Evolutionary conservation across 2,888 invertebrate genomes (phyloP).

Genomic region (Drosophila mimica): DNA sequence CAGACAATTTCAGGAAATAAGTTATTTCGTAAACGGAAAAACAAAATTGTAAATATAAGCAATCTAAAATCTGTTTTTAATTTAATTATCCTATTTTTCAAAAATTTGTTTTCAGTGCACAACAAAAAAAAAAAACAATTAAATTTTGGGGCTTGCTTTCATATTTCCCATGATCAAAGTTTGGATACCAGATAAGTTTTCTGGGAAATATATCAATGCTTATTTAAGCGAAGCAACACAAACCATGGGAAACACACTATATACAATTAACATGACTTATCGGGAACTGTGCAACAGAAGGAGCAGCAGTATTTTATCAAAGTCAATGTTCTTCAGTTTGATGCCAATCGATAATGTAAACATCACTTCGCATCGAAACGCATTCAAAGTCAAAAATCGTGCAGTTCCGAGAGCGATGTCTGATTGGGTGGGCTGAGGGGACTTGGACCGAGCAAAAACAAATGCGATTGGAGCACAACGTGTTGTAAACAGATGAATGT

Average conservation of each 20-base stretch:
- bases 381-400: conserved; percentile 54
- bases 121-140: no score
- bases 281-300: conserved; percentile 32
- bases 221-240: conserved; percentile 37
- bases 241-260: conserved; percentile 30
- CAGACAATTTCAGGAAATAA: conserved; percentile 13
- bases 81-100: not conserved
- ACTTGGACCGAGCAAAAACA: conserved; percentile 31
- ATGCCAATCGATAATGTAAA: conserved; percentile 58
- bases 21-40: not conserved
- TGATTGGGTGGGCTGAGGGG: not conserved
- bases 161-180: conserved; percentile 33
- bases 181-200: conserved; percentile 24
- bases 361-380: conserved; percentile 33
- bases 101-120: not conserved
- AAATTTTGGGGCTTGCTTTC: no score
- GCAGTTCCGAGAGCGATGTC: not conserved
- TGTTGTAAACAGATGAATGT: conserved; percentile 53
- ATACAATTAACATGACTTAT: conserved; percentile 47
- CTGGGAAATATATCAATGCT: conserved; percentile 33
- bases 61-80: not conserved
- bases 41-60: not conserved
- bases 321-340: conserved; percentile 54
- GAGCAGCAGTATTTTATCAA: conserved; percentile 44
- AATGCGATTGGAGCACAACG: conserved; percentile 37